These are phyloP conservation scores for Andinoacara biseriatus DNA, from an alignment of 2,113 vertebrate species.

Conservation along the genomic window DNA sequence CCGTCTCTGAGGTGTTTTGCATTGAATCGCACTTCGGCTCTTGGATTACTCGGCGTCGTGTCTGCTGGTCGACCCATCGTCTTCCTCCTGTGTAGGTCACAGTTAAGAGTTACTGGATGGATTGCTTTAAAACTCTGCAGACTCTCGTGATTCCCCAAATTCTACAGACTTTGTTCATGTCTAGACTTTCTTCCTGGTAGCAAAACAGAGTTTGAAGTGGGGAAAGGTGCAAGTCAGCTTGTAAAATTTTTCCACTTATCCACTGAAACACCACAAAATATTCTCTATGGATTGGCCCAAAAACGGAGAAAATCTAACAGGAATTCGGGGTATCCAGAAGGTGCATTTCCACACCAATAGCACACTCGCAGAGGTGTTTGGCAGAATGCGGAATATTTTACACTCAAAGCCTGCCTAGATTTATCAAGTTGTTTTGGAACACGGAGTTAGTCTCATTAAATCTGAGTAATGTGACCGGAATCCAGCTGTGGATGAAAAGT, in stretches of 20 bases:
- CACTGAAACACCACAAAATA: neutral
- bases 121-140: neutral
- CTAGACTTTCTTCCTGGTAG: neutral
- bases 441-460: neutral
- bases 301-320: neutral
- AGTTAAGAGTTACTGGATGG: neutral
- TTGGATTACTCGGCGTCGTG: neutral
- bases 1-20: neutral
- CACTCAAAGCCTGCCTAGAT: neutral
- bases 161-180: neutral
- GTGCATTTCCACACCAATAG: neutral
- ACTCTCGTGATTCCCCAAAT: neutral
- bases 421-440: neutral
- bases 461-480: neutral
- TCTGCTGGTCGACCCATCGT: neutral
- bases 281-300: neutral
- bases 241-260: too few relatives aligned
- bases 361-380: neutral
- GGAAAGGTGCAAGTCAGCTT: too few relatives aligned
- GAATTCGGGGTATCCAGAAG: neutral
- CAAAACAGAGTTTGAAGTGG: too few relatives aligned
- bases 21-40: neutral
- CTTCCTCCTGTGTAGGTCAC: neutral
- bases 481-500: conserved; percentile 20
- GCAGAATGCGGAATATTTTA: neutral